Evolutionary conservation across 2,113 vertebrate species (phyloP).

Genomic region (Oriolus oriolus): DNA sequence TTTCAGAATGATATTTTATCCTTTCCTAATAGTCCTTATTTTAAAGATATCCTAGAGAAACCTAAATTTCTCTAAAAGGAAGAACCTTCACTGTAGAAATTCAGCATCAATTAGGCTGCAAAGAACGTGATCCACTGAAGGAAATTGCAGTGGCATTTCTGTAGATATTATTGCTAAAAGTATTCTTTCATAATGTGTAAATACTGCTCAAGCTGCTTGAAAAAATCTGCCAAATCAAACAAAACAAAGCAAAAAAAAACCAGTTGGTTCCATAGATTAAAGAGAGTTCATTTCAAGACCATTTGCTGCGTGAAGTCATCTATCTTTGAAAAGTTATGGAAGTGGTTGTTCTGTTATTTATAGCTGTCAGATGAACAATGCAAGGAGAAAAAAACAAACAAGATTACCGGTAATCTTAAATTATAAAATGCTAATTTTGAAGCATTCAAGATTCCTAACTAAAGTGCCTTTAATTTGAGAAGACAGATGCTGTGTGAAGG

Average conservation of each 20-base stretch:
- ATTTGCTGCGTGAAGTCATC: background rate
- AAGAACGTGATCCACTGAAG: background rate
- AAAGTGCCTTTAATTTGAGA: background rate
- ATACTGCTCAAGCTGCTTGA: background rate
- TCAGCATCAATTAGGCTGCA: background rate
- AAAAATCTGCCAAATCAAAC: background rate
- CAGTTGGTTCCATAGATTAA: background rate
- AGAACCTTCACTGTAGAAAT: background rate
- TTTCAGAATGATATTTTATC: background rate
- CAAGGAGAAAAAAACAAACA: background rate
- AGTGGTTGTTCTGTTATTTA: background rate
- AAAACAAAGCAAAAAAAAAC: background rate
- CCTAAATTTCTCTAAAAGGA: background rate
- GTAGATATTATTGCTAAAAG: background rate
- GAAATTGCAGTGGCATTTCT: background rate
- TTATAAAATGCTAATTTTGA: background rate
- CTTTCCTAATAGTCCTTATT: background rate
- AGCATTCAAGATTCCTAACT: background rate
- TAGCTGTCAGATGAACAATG: background rate
- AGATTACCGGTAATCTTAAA: background rate
- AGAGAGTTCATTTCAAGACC: background rate
- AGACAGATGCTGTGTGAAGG: background rate
- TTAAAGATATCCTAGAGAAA: background rate
- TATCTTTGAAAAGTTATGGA: background rate
- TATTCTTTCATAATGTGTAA: background rate